phyloP scores from a whole-genome alignment of 1,140 invertebrate genomes.

The Drosophila varians region DNA sequence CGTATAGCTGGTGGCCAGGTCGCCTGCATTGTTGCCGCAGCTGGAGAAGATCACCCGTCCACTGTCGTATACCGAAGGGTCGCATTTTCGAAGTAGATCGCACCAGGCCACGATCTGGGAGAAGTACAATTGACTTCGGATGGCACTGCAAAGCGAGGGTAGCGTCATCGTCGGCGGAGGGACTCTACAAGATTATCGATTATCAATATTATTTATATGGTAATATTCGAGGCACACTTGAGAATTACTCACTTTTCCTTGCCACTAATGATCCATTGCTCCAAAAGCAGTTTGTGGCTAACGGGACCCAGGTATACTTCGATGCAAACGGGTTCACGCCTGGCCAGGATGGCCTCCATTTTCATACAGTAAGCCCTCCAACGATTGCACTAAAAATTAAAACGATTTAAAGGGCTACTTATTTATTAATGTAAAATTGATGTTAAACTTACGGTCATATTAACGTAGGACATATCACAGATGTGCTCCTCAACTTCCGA shows the following conservation, averaged over 20 bases:
- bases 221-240: too few species aligned
- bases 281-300: conserved; percentile 76
- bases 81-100: conserved; percentile 78
- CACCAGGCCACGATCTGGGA: conserved; percentile 96
- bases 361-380: conserved; percentile 79
- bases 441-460: conserved; percentile 75
- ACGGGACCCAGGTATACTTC: conserved; percentile 83
- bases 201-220: not conserved
- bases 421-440: too few species aligned
- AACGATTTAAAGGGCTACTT: too few species aligned
- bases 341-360: conserved; percentile 75
- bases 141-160: conserved; percentile 94
- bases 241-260: conserved; percentile 72
- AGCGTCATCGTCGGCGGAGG: conserved; percentile 85
- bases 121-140: conserved; percentile 97
- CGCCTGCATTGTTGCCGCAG: conserved; percentile 54
- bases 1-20: conserved; percentile 44
- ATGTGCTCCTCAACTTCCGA: conserved; percentile 81
- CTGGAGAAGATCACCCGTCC: conserved; percentile 71
- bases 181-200: conserved; percentile 71
- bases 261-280: conserved; percentile 82
- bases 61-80: conserved; percentile 77
- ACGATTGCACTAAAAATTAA: conserved; percentile 67
- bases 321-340: conserved; percentile 78
- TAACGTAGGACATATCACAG: conserved; percentile 83